Base-by-base conservation (phyloP, 2,888 invertebrate species). In the Cryptophagus acutangulus region DNA sequence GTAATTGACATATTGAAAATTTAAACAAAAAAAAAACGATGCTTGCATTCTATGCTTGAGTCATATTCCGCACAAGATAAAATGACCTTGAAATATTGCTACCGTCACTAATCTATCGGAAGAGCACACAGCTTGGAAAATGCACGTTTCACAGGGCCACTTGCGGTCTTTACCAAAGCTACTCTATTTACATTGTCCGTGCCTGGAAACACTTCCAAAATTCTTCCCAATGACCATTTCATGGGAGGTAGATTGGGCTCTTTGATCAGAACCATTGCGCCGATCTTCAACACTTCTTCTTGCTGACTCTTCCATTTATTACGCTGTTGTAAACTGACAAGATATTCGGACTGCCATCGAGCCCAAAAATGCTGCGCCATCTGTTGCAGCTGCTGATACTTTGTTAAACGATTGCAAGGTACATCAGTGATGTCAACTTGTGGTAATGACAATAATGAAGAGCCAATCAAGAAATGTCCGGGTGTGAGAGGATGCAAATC, bases 391-490 rank as follows among this genome's bases (percentile, higher is more conserved):
- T 31, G 14, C 18, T 40, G 3, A 9, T 31, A 40, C 20, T 24
- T 38, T 4, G 13, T n/a, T 26, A 57, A 35, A 2, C 45, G 37
- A 29, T 51, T 52, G 6, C 39, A 17, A 2, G 40, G 36, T 1
- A 42, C n/a, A 3, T 51, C 39, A 1, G 20, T 17, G 1, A 55
- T 2, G 16, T 51, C 36, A 0, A 36, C 36, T 35, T 51, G 45
- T 5, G 44, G 47, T 8, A 47, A n/a, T 8, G 13, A 6, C 9
- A 31, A 24, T 8, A 50, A n/a, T 13, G 47, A 17, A 13, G 36
- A 31, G 10, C 52, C 51, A 28, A 58, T 51, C 2, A 58, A 36
- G 34, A 61, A 58, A 39, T 58, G 58, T 5, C 40, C 48, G 1
- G 58, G 55, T 5, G 55, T 59, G 4, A 57, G 38, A 10, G 40